Percentiles rank a stretch among this genome's conserved stretches.
Conservation (phyloP, 2,797 vertebrate species). For the Enteromius anoplus region DNA sequence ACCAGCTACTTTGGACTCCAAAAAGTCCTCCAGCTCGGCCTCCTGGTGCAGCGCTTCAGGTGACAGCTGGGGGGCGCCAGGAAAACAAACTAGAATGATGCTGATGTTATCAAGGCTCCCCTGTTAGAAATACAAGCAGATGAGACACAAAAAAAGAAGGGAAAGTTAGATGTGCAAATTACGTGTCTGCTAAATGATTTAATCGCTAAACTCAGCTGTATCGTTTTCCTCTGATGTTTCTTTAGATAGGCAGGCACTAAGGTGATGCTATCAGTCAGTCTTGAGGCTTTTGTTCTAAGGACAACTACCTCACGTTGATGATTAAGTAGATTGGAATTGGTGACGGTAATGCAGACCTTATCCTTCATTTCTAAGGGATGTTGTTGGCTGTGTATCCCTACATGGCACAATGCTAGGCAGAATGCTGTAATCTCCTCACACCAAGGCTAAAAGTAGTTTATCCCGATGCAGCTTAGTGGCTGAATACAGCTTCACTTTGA, state of each 20-base stretch:
- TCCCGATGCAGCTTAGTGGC: conserved; percentile 44
- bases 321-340: conserved; percentile 18
- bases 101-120: conserved; percentile 89
- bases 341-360: conserved; percentile 29
- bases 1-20: conserved; percentile 84
- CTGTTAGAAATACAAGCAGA: conserved; percentile 68
- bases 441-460: conserved; percentile 51
- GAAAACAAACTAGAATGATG: conserved; percentile 84
- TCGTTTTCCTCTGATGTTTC: neutral
- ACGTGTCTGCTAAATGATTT: neutral
- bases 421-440: conserved; percentile 49
- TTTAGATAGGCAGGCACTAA: conserved; percentile 6
- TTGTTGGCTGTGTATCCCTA: conserved; percentile 16
- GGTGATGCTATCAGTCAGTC: neutral
- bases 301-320: conserved; percentile 7
- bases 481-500: conserved; percentile 38
- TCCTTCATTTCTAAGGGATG: conserved; percentile 15
- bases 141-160: neutral
- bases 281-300: conserved; percentile 9
- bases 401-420: conserved; percentile 18
- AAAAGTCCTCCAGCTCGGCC: conserved; percentile 76
- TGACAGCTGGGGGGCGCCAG: conserved; percentile 80
- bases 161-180: neutral
- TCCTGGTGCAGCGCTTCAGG: conserved; percentile 81
- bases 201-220: neutral